Base-by-base conservation (phyloP, 2,113 vertebrate genomes). In the Hypocryptadius cinnamomeus region DNA sequence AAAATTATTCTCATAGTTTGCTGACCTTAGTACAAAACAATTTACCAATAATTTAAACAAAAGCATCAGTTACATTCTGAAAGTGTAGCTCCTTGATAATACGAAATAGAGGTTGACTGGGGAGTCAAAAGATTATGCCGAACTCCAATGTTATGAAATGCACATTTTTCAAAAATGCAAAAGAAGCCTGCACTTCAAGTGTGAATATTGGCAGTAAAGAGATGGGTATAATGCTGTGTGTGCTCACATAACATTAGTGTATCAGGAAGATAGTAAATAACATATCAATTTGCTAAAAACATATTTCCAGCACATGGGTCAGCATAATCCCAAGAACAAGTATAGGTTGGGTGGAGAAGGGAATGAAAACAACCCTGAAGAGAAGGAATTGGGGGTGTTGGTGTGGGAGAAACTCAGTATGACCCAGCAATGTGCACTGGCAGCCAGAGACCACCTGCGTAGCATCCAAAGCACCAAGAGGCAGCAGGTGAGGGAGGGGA, bases 291-390 rank as follows among this genome's bases (percentile, higher is more conserved):
- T 37, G 15, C 50, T 76, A 39, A 78, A 81, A 85, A 27, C 2
- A 3, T 3, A 5, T 21, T 80, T 88, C 44, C 44, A 59, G 37
- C 37, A 44, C 10, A 3, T 6, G 22, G 10, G 37, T 24, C 22
- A 33, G 44, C 27, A 44, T 15, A 44, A 33, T 13, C 35, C 44
- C 31, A 65, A 61, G 37, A 42, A 80, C 27, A 50, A 11, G 31
- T 18, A 19, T 6, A 59, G 59, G 2, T 0, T 37, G 22, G 10
- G 4, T 18, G 28, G 22, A 59, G 44, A 73, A 44, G 5, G 22
- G 27, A 51, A 13, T 13, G 37, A 73, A 31, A 50, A 40, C 16
- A 42, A 24, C 10, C 22, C 68, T 57, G 37, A 33, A 40, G 17
- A 65, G 35, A 50, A 72, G 59, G 25, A 50, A 37, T 1, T 33